phyloP scores from a whole-genome alignment of 2,797 vertebrate genomes.

The Dendrocincla fuliginosa region DNA sequence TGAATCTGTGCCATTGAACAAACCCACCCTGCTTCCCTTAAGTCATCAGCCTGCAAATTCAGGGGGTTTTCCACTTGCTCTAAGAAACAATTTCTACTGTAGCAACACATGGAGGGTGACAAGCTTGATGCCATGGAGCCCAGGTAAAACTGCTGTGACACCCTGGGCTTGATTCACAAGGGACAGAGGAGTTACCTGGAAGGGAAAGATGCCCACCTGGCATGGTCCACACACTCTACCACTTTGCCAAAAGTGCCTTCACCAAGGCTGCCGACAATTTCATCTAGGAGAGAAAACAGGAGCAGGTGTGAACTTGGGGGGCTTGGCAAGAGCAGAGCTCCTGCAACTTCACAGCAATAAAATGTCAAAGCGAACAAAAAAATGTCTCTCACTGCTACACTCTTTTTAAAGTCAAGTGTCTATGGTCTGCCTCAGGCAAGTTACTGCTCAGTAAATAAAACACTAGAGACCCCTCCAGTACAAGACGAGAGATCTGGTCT shows the following conservation, averaged over 20 bases:
- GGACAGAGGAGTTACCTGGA: fast-evolving
- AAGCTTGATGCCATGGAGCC: fast-evolving
- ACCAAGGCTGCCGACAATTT: slow-evolving; percentile 80
- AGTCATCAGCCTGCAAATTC: background rate
- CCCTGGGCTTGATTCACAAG: background rate
- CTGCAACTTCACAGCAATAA: slow-evolving; percentile 74
- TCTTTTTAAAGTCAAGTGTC: slow-evolving; percentile 72
- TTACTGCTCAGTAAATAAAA: slow-evolving; percentile 69
- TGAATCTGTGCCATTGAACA: background rate
- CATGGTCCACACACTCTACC: slow-evolving; percentile 82
- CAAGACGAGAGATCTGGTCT: slow-evolving; percentile 71
- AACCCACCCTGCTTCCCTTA: background rate
- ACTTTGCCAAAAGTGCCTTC: slow-evolving; percentile 85
- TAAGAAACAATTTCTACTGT: background rate
- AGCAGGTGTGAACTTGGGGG: background rate
- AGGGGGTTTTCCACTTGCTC: background rate
- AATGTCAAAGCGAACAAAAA: slow-evolving; percentile 52
- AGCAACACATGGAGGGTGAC: background rate
- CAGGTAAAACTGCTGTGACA: fast-evolving
- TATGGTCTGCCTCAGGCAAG: slow-evolving; percentile 75
- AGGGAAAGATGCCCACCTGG: slow-evolving; percentile 68
- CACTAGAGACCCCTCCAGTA: slow-evolving; percentile 75
- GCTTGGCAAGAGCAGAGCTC: slow-evolving; percentile 1
- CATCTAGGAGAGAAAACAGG: slow-evolving; percentile 82
- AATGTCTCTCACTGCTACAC: slow-evolving; percentile 71